Base-by-base conservation (phyloP, 1,140 invertebrate genomes). In the Orius insidiosus region DNA sequence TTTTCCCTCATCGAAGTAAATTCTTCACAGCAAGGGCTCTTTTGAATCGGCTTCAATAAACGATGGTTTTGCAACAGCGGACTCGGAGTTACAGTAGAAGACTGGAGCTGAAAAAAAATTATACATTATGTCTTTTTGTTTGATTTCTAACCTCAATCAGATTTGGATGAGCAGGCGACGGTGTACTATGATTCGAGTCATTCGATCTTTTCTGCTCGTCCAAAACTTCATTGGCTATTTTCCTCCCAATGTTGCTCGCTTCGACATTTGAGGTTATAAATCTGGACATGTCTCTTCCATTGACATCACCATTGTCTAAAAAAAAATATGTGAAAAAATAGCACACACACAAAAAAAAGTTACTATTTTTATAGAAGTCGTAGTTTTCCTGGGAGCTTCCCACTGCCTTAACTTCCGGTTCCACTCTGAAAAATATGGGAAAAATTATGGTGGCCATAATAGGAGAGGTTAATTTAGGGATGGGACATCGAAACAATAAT, bases 231-330 rank as follows among this genome's bases (percentile, higher is more conserved):
- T 81, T 78, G 0, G 78, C 80, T 57, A 85, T 81, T 57, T 80
- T 73, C 16, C 74, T 66, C 16, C 82, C 82, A 52, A 85, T 84
- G 65, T 83, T 83, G 59, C 78, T 79, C 42, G 78, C 78, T 60
- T 84, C 80, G 34, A 83, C 69, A 51, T 81, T 78, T 34, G 70
- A 76, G 53, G 71, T 76, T 53, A 83, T 80, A 49, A 81, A 60
- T 45, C 68, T 64, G 53, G 80, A 72, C 59, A 82, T 74, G 37
- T 78, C 76, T 40, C 52, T 46, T 15, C 48, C 51, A 13, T 43
- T 43, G 16, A 35, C 4, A 44, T 46, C 8, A 52, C 40, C 41
- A 18, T 45, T 31, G 19, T 33, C 45, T 33, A 16, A 16, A 43
- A 43, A 13, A 43, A 36, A 36, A 36, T 16, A 18, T 33, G 34